Evolutionary conservation across 2,888 invertebrate species (phyloP), one percentile per base, ranked within the genome.

Genomic region (Idaea straminata): DNA sequence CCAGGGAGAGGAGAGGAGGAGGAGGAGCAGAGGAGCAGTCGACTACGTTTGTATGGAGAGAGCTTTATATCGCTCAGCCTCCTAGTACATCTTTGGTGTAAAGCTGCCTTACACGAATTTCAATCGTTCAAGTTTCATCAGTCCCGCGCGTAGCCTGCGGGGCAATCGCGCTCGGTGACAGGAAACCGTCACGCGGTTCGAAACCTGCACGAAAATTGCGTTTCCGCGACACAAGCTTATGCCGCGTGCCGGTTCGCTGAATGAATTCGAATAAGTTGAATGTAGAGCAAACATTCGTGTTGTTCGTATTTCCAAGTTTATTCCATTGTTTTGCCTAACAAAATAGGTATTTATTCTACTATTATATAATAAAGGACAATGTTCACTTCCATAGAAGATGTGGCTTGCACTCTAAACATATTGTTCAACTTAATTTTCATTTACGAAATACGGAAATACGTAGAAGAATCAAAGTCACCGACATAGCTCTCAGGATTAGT

Each of bases 141-240:
- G 47, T 47, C 4, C 47, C 47, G 47, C 47, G 47, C 47, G 47
- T 10, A 47, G 13, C 47, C 47, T 36, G 47, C 47, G 10, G 47
- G 47, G 2, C 25, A 3, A 2, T 25, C 25, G 25, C 10, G 47
- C 10, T 47, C 47, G 47, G 47, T 47, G 47, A 47, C 47, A 47
- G 47, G 47, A 47, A 47, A 47, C 47, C 47, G 47, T 47, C 47
- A 47, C 47, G 13, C 47, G 5, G 7, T 47, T 13, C 47, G 47
- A 47, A 47, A 47, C 47, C 58, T 61, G 67, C 59, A 38, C 62
- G 67, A 64, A 67, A 67, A 67, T 67, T 67, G 62, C 64, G 67
- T 67, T 67, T 67, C 66, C 66, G 64, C 61, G 61, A 36, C 62
- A 58, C 16, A 62, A 61, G 47, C 38, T 64, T 47, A 36, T 13